Evolutionary conservation across 2,888 invertebrate genomes (phyloP), one percentile per base, ranked within the genome.

Genomic region (Eledona agricola): DNA sequence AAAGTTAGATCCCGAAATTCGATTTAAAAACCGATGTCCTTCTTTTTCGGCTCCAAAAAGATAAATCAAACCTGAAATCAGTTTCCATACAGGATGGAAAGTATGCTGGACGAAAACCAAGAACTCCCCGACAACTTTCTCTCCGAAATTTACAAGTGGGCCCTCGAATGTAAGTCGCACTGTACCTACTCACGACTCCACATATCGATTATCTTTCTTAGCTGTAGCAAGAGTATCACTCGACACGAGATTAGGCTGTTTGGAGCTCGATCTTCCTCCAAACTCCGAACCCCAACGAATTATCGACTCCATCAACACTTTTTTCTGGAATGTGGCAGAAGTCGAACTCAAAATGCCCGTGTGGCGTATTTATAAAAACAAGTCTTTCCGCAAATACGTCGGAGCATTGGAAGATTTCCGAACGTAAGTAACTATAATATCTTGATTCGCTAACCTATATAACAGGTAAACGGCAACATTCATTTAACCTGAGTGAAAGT

Each of bases 191-290:
- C 2, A n/a, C 4, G 13, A 1, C 3, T 29, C 10, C 12, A 29
- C 4, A 4, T n/a, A n/a, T n/a, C n/a, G n/a, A n/a, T n/a, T n/a
- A n/a, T n/a, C n/a, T n/a, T 13, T 73, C 74, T 51, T 71, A 90
- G 90, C 91, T 60, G 90, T 93, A 1, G 90, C 88, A 9, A 81
- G 86, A 60, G 90, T 92, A 69, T 88, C 92, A 2, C 78, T 94
- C 66, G 91, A 93, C 66, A 87, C 87, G 12, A 82, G 93, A 61
- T 77, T 93, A 38, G 90, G 90, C 11, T 90, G 90, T 74, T 72
- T 90, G 29, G 80, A 81, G 47, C 80, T 82, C 7, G 72, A 78
- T 60, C 65, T 79, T 12, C 51, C 70, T 4, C 59, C 63, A 43
- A 59, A 69, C 60, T 84, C 87, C 31, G 87, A 89, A 66, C 86